phyloP scores from a whole-genome alignment of 2,888 invertebrate genomes.

The Mactromeris polynyma region DNA sequence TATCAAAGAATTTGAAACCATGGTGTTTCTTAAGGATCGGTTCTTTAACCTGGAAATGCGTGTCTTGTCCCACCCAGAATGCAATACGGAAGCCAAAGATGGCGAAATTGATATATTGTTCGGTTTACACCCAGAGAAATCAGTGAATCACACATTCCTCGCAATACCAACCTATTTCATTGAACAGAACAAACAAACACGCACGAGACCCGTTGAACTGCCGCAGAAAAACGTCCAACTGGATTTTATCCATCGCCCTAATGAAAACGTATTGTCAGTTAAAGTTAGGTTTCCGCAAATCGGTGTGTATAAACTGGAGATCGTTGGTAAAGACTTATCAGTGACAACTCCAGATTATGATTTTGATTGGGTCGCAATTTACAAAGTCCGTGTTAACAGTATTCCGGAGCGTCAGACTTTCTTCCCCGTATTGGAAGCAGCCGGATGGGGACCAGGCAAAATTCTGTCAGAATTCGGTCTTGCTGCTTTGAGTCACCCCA shows the following conservation, averaged over 20 bases:
- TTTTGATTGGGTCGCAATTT: conserved; percentile 80
- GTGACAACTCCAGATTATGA: conserved; percentile 75
- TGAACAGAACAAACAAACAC: conserved; percentile 60
- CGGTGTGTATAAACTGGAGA: conserved; percentile 82
- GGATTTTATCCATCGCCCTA: conserved; percentile 78
- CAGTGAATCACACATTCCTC: conserved; percentile 74
- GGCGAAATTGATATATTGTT: conserved; percentile 81
- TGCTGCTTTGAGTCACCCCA: conserved; percentile 58
- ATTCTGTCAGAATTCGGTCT: conserved; percentile 70
- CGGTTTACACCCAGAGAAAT: conserved; percentile 74
- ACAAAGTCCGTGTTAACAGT: conserved; percentile 73
- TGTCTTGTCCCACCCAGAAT: conserved; percentile 75
- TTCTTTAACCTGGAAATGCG: conserved; percentile 82
- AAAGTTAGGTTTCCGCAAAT: conserved; percentile 77
- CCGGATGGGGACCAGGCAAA: conserved; percentile 84
- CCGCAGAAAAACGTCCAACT: conserved; percentile 72
- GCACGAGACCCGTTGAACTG: conserved; percentile 62
- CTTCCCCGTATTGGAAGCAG: conserved; percentile 80
- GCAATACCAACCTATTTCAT: conserved; percentile 78
- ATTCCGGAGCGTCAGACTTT: conserved; percentile 75
- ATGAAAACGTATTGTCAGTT: conserved; percentile 73
- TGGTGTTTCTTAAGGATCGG: conserved; percentile 83
- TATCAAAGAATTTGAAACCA: conserved; percentile 79
- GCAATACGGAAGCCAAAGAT: conserved; percentile 75
- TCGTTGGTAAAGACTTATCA: conserved; percentile 81